Evolutionary conservation across 2,888 invertebrate genomes (phyloP).

Genomic region (Fragum fragum): DNA sequence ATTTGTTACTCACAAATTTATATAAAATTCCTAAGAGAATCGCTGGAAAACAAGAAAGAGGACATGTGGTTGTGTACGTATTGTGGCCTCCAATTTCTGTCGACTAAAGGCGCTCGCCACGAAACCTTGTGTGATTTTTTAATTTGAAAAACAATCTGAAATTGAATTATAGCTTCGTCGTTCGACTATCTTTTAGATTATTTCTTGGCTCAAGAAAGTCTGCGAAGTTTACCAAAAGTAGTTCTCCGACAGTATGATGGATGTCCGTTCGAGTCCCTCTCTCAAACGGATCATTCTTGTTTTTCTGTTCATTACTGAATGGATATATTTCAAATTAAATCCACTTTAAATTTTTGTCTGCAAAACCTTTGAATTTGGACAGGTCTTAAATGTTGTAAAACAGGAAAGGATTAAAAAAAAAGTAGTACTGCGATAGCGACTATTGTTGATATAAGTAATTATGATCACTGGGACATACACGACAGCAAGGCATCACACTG

Average conservation of each 20-base stretch:
- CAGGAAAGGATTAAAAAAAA: too few relatives aligned
- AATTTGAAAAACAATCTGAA: not conserved
- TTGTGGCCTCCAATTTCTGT: not conserved
- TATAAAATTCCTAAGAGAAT: not conserved
- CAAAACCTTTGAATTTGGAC: too few relatives aligned
- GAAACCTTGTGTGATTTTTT: not conserved
- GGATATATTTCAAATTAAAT: too few relatives aligned
- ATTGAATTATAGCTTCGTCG: not conserved
- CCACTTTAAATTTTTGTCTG: too few relatives aligned
- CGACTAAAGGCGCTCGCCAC: not conserved
- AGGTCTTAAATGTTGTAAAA: too few relatives aligned
- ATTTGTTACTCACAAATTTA: slow-evolving; percentile 15
- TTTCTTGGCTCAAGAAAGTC: not conserved
- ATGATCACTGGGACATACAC: too few relatives aligned
- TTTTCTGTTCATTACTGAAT: not conserved
- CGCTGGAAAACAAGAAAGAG: not conserved
- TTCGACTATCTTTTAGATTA: not conserved
- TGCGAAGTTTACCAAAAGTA: not conserved
- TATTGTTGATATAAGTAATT: too few relatives aligned
- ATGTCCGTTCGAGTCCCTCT: too few relatives aligned
- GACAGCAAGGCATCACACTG: too few relatives aligned
- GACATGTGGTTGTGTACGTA: not conserved
- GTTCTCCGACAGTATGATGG: not conserved
- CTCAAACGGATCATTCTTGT: slow-evolving; percentile 24
- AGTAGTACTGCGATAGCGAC: too few relatives aligned